Conservation (phyloP, 2,113 vertebrate species). For the Himantopus leucocephalus region DNA sequence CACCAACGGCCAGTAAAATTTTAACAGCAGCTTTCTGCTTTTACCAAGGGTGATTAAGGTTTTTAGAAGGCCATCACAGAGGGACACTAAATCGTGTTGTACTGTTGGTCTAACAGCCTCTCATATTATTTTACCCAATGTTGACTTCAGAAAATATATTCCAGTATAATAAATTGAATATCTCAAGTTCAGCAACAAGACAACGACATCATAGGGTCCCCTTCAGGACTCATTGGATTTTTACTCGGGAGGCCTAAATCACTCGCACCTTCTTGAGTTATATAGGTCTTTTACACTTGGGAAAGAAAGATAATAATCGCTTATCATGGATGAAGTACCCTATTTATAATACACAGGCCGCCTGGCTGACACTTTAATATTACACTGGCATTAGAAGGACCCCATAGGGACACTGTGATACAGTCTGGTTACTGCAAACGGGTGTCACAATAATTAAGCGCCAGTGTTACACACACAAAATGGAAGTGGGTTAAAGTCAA, state of each 20-base stretch:
- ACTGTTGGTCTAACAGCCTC: constrained; percentile 61
- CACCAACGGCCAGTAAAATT: background rate
- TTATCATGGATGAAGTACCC: constrained; percentile 79
- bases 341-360: constrained; percentile 75
- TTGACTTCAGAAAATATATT: constrained; percentile 74
- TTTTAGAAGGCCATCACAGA: constrained; percentile 49
- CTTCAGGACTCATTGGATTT: constrained; percentile 78
- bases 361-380: constrained; percentile 79
- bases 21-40: constrained; percentile 8
- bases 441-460: constrained; percentile 73
- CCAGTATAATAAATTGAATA: constrained; percentile 66
- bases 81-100: constrained; percentile 57
- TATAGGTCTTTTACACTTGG: constrained; percentile 73
- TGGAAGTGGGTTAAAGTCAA: constrained; percentile 21
- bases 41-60: constrained; percentile 36
- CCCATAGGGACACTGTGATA: constrained; percentile 72
- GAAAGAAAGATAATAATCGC: constrained; percentile 79
- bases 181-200: constrained; percentile 75
- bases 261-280: constrained; percentile 75
- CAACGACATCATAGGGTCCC: constrained; percentile 58
- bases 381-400: constrained; percentile 71
- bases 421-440: constrained; percentile 71
- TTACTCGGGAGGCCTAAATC: constrained; percentile 70
- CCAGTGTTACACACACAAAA: constrained; percentile 42
- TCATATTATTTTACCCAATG: constrained; percentile 63